phyloP scores from a whole-genome alignment of 2,888 invertebrate species.

The Volucella inanis region DNA sequence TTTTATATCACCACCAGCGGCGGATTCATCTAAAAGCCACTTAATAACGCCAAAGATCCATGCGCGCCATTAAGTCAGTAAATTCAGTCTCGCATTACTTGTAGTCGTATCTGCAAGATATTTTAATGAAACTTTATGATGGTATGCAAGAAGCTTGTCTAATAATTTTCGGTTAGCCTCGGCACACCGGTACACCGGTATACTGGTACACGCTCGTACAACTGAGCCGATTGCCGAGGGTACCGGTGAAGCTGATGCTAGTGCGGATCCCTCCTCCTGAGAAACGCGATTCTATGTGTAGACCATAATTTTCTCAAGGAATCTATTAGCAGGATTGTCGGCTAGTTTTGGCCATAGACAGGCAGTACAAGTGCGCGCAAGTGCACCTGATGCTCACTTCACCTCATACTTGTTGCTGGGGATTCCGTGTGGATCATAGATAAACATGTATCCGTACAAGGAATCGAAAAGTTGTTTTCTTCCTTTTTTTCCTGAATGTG shows the following conservation, averaged over 20 bases:
- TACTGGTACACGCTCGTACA: background rate
- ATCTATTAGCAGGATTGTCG: conserved; percentile 64
- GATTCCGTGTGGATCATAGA: conserved; percentile 64
- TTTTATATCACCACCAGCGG: conserved; percentile 45
- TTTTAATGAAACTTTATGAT: conserved; percentile 75
- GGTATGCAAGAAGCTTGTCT: conserved; percentile 72
- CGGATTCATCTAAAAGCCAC: conserved; percentile 54
- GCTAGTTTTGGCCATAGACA: conserved; percentile 5
- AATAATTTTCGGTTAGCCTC: conserved; percentile 67
- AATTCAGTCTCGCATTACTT: conserved; percentile 53
- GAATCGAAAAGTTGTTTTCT: conserved; percentile 15
- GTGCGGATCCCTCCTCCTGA: conserved; percentile 26
- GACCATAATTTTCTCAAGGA: conserved; percentile 70
- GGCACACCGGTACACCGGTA: background rate
- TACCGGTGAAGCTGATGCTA: conserved; percentile 4
- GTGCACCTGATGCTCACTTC: conserved; percentile 31
- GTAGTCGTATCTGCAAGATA: conserved; percentile 60
- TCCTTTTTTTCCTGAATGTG: conserved; percentile 4
- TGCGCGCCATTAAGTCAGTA: conserved; percentile 62
- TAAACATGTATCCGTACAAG: conserved; percentile 66
- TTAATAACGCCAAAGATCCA: conserved; percentile 33
- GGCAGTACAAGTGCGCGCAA: conserved; percentile 15
- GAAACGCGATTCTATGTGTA: conserved; percentile 61
- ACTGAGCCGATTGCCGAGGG: background rate
- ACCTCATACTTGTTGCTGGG: conserved; percentile 56